phyloP scores from a whole-genome alignment of 2,888 invertebrate genomes.

The Tetragnatha montana region DNA sequence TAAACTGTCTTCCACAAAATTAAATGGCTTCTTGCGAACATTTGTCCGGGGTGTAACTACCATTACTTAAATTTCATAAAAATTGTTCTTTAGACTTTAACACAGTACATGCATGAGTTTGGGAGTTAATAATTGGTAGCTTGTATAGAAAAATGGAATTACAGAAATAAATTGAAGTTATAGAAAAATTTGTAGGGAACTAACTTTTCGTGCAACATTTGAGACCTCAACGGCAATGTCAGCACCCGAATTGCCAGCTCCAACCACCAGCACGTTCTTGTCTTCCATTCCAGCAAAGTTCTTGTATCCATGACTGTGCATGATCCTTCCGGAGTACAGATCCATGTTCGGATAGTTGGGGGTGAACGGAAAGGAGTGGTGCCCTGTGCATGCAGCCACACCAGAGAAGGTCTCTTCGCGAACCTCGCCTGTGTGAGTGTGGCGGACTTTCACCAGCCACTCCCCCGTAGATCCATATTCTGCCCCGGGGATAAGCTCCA shows the following conservation, averaged over 20 bases:
- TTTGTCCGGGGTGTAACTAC: no score
- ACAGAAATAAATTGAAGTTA: background rate
- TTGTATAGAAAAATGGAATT: no score
- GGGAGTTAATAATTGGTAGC: no score
- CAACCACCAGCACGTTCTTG: slow-evolving; percentile 77
- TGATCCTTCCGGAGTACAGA: slow-evolving; percentile 74
- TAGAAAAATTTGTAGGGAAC: background rate
- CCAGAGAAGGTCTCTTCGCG: slow-evolving; percentile 76
- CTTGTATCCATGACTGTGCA: slow-evolving; percentile 73
- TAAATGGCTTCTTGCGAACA: no score
- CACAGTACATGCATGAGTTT: no score
- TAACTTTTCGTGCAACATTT: slow-evolving; percentile 74
- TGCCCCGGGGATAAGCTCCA: slow-evolving; percentile 58
- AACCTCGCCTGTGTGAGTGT: slow-evolving; percentile 32
- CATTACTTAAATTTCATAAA: no score
- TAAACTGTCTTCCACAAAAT: no score
- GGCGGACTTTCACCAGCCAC: slow-evolving; percentile 74
- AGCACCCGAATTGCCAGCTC: slow-evolving; percentile 78
- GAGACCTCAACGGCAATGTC: slow-evolving; percentile 76
- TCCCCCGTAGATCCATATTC: slow-evolving; percentile 74
- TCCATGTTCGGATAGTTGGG: slow-evolving; percentile 76
- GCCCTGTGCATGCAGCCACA: slow-evolving; percentile 78
- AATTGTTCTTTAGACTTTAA: no score
- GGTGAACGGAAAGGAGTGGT: slow-evolving; percentile 76
- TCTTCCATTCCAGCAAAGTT: slow-evolving; percentile 72